Conservation (phyloP, 2,888 invertebrate species). For the Cryptophagus acutangulus region DNA sequence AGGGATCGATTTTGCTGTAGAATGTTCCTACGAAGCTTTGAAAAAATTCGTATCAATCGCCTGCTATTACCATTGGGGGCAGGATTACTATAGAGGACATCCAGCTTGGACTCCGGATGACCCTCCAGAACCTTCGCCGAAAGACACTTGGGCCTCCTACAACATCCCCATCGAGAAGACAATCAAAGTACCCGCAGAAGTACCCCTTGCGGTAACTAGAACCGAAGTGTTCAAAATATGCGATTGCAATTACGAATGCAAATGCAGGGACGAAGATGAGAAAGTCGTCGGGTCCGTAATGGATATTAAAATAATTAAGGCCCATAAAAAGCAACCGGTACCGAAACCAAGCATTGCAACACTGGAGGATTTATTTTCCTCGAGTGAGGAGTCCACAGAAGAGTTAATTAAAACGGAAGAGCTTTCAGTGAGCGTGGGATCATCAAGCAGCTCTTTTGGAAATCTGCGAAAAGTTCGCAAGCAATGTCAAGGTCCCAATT, state of each 20-base stretch:
- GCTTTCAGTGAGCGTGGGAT: too few species aligned
- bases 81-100: not conserved
- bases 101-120: not conserved
- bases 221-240: too few species aligned
- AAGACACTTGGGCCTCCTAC: not conserved
- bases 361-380: too few species aligned
- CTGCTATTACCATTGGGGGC: not conserved
- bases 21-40: slow-evolving; percentile 1
- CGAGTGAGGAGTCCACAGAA: too few species aligned
- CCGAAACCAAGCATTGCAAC: too few species aligned
- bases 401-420: too few species aligned
- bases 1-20: not conserved
- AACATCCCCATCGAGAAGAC: not conserved
- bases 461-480: too few species aligned
- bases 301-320: not conserved
- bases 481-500: too few species aligned
- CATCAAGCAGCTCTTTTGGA: too few species aligned
- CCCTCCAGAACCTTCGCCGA: not conserved
- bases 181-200: not conserved
- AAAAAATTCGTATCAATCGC: not conserved
- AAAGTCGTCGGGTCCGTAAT: not conserved
- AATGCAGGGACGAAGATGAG: too few species aligned
- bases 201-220: too few species aligned
- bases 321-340: not conserved
- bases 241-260: too few species aligned